Base-by-base conservation (phyloP, 1,140 invertebrate genomes). In the Heliothis subflexa region DNA sequence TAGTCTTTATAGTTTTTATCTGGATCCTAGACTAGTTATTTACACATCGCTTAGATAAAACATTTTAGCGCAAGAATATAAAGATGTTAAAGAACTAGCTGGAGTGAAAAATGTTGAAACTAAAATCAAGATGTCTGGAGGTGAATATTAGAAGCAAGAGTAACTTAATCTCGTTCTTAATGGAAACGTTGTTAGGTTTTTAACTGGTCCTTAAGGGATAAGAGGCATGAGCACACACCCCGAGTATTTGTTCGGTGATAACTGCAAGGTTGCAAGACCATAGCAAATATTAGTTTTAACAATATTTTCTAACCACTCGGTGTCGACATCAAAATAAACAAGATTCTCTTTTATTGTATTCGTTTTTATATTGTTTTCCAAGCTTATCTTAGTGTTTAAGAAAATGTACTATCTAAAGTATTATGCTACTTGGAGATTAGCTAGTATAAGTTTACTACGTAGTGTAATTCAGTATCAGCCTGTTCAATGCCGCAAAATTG, bases 301-400 rank as follows among this genome's bases (percentile, higher is more conserved):
- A 92, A 92, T 93, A 92, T 93, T 92, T 91, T 90, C 88, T 88
- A 83, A 84, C 85, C 86, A 91, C 90, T 92, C 81, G 81, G 88
- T 92, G 91, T 92, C 90, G 89, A 91, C 91, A 93, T 92, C 86
- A 90, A 86, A 91, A 89, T 89, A 91, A 92, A 93, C 86, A 93
- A 82, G 82, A 89, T 89, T 86, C 78, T 68, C 50, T 68, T 68
- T 66, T 57, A 62, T 50, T 70, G 47, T 70, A 47, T 18, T 40
- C 21, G 45, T 50, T 70, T 70, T 70, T 70, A 70, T 70, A 70
- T 70, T 70, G 66, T 70, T 70, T 70, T 70, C 21, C 47, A 50
- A 68, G 64, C 64, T 52, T 70, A 70, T 70, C 66, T 25, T 12
- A 50, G 18, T 28, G 47, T 49, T 50, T 25, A 45, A 50, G 47